Evolutionary conservation across 2,113 vertebrate species (phyloP).

Genomic region (Miniopterus natalensis): DNA sequence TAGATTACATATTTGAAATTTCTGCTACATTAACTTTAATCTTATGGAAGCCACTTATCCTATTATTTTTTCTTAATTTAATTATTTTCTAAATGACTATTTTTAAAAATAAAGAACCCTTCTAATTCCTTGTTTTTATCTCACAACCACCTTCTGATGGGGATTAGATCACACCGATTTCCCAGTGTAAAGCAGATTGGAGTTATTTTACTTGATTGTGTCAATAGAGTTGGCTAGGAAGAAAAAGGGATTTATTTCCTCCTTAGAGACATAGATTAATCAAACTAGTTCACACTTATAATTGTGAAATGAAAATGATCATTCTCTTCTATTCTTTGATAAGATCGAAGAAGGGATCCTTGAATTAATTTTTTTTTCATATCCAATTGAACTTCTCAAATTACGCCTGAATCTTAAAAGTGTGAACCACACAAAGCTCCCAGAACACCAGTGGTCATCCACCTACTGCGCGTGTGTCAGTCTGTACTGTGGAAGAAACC

Average conservation of each 20-base stretch:
- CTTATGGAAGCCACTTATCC: not conserved
- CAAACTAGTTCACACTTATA: not conserved
- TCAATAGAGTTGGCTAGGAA: not conserved
- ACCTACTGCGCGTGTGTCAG: not conserved
- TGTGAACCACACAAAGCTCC: not conserved
- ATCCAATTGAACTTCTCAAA: not conserved
- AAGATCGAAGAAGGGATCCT: not conserved
- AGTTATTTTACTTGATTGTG: not conserved
- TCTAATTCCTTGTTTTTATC: not conserved
- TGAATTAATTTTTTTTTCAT: not conserved
- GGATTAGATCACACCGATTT: not conserved
- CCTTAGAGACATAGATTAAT: not conserved
- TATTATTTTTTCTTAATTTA: not conserved
- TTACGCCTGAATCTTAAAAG: not conserved
- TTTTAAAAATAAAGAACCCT: not conserved
- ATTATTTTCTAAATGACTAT: constrained; percentile 35
- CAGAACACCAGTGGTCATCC: not conserved
- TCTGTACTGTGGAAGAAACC: not conserved
- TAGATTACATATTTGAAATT: not conserved
- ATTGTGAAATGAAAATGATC: not conserved
- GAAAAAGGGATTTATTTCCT: not conserved
- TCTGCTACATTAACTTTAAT: not conserved
- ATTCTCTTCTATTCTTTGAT: not conserved
- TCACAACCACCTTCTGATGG: not conserved
- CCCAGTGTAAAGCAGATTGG: not conserved